These are phyloP conservation scores for Hetaerina americana DNA, from an alignment of 1,140 invertebrate species.

Conservation along the genomic window DNA sequence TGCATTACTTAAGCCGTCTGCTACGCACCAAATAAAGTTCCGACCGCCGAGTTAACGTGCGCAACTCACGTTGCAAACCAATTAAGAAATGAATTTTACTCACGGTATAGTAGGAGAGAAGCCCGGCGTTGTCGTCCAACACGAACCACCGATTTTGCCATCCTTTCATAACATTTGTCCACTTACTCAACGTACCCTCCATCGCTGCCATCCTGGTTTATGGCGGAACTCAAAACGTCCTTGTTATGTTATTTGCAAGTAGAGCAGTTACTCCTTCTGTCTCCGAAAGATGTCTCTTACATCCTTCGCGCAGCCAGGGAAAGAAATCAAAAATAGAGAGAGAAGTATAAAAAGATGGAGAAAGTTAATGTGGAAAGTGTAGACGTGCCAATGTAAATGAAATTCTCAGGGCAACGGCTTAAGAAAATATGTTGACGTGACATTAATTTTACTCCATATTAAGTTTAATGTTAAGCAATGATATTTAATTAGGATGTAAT, in stretches of 20 bases:
- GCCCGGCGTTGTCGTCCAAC: conserved; percentile 85
- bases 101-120: conserved; percentile 95
- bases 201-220: conserved; percentile 44
- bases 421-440: too few relatives aligned
- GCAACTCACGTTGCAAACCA: not conserved
- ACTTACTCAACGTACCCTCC: conserved; percentile 98
- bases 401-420: too few relatives aligned
- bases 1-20: not conserved
- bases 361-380: too few relatives aligned
- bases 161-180: conserved; percentile 99
- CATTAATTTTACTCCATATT: too few relatives aligned
- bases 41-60: not conserved
- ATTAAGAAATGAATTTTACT: conserved; percentile 29
- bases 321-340: too few relatives aligned
- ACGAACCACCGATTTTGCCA: conserved; percentile 99
- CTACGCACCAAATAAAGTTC: conserved; percentile 1
- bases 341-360: too few relatives aligned
- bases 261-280: not conserved
- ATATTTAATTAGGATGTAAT: too few relatives aligned
- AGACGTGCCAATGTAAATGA: too few relatives aligned
- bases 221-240: not conserved
- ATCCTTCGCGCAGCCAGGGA: too few relatives aligned
- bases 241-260: not conserved
- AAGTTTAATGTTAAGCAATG: too few relatives aligned
- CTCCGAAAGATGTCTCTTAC: not conserved